Evolutionary conservation across 2,113 vertebrate species (phyloP).

Genomic region (Corydoras maculifer): DNA sequence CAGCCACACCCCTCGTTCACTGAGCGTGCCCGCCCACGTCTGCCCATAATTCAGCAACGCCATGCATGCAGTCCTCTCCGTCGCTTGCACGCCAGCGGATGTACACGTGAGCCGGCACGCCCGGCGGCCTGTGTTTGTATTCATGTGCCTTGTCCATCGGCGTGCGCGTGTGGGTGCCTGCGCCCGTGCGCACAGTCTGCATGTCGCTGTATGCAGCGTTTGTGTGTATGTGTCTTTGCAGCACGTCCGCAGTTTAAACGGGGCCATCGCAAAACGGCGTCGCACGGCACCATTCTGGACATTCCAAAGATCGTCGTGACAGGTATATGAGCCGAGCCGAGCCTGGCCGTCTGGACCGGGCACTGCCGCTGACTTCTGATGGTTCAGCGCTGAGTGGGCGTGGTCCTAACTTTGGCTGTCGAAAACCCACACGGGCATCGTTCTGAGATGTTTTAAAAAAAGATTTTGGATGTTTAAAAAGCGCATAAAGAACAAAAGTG

Average conservation of each 20-base stretch:
- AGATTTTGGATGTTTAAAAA: too few relatives aligned
- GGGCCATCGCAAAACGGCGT: conserved; percentile 99
- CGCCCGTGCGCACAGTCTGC: conserved; percentile 76
- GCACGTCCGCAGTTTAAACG: conserved; percentile 89
- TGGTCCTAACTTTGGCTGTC: too few relatives aligned
- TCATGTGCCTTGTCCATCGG: conserved; percentile 1
- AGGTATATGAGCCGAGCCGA: conserved; percentile 78
- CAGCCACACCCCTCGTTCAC: too few relatives aligned
- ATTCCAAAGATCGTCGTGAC: conserved; percentile 98
- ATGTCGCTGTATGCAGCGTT: conserved; percentile 79
- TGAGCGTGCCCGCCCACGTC: too few relatives aligned
- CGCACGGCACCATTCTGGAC: conserved; percentile 99
- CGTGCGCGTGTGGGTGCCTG: conserved; percentile 50
- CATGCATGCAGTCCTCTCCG: too few relatives aligned
- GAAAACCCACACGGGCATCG: background rate
- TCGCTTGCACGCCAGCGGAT: too few relatives aligned
- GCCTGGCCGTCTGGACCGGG: conserved; percentile 28
- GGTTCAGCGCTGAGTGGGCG: too few relatives aligned
- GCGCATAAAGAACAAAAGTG: too few relatives aligned
- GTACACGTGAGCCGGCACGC: too few relatives aligned
- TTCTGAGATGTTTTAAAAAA: background rate
- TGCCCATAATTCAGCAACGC: too few relatives aligned
- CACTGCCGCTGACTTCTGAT: too few relatives aligned
- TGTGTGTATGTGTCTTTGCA: conserved; percentile 91
- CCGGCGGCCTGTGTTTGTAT: background rate